Evolutionary conservation across 2,797 vertebrate genomes (phyloP).

Genomic region (Enteromius argenteus): DNA sequence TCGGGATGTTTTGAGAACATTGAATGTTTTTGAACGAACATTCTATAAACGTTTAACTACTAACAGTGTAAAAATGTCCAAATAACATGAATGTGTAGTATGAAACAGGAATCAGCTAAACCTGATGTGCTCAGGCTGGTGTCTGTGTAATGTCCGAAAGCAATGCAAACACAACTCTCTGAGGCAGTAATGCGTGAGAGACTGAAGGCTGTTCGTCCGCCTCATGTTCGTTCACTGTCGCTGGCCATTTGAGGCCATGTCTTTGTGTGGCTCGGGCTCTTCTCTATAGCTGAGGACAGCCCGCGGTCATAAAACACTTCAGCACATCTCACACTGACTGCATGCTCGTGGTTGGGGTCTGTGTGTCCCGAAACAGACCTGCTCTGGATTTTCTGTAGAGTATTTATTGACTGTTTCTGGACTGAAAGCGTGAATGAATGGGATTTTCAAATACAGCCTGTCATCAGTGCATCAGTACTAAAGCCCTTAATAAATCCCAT

Average conservation of each 20-base stretch:
- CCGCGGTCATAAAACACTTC: not conserved
- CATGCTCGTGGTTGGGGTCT: not conserved
- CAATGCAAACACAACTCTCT: no score
- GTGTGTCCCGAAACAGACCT: not conserved
- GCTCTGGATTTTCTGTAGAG: not conserved
- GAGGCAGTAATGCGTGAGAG: not conserved
- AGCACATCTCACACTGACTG: not conserved
- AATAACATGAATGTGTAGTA: not conserved
- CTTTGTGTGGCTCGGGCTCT: conserved; percentile 28
- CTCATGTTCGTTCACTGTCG: not conserved
- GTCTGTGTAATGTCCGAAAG: not conserved
- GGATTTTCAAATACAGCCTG: no score
- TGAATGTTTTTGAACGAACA: no score
- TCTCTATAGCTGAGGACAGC: not conserved
- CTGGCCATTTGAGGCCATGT: not conserved
- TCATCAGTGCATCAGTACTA: no score
- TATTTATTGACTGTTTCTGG: not conserved
- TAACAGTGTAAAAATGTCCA: not conserved
- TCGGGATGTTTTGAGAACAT: no score
- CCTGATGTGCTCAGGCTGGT: not conserved
- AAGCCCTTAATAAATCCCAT: no score
- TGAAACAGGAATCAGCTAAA: not conserved
- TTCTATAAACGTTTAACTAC: not conserved
- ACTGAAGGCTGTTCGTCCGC: not conserved
- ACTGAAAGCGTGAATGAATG: not conserved